Base-by-base conservation (phyloP, 1,140 invertebrate species). In the Sogatella furcifera region DNA sequence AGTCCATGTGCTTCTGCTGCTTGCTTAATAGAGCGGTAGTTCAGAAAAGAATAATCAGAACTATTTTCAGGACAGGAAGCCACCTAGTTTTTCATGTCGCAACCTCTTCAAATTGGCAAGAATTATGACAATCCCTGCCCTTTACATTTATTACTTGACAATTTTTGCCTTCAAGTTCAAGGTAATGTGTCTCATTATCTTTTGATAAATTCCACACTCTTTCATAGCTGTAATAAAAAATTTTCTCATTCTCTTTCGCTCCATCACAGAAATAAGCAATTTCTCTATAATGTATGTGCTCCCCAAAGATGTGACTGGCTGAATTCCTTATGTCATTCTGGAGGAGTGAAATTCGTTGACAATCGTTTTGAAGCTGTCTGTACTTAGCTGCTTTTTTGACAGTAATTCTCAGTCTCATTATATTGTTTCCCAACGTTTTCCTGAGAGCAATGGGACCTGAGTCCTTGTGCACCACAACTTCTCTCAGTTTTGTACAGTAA, bases 401-500 rank as follows among this genome's bases (percentile, higher is more conserved):
- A 5, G 41, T 21, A 10, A 22, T 31, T 22, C 31, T 13, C 15
- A 28, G 22, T 34, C 21, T 14, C 10, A 31, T 34, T 4, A 56
- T 21, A 9, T 31, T 31, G 6, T n/a, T 31, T 5, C 15, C n/a
- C 6, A 54, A 6, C 6, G 19, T 54, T 17, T 24, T 54, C 8
- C 22, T n/a, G 8, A 9, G 14, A 6, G 15, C 19, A 13, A 34
- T 21, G n/a, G 19, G 17, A 5, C 19, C 49, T 6, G 17, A 38
- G 6, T 19, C 46, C 59, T 61, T 41, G 14, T 57, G 31, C 34
- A 41, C 58, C 52, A 46, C 63, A n/a, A 59, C 63, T 49, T 64
- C 59, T 42, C 31, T 55, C 22, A 64, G 22, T 43, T 64, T 64
- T 9, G 57, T 64, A 22, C 54, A 43, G 41, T 52, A 64, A 49